These are phyloP conservation scores for Phocides pigmalion DNA, from an alignment of 1,140 invertebrate species.

Conservation along the genomic window DNA sequence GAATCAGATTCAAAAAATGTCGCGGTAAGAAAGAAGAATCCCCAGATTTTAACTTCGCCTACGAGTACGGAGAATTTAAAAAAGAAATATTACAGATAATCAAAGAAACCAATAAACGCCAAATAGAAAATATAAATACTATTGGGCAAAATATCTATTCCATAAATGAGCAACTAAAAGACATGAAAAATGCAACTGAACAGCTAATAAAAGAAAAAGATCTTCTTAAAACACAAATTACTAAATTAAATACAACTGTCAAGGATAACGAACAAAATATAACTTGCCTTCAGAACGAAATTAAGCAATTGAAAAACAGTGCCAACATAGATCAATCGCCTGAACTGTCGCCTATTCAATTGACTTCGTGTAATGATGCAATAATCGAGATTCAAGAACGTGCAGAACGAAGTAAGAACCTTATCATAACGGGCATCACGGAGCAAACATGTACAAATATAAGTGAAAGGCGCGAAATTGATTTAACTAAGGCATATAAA, in stretches of 20 bases:
- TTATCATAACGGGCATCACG: slow-evolving; percentile 6
- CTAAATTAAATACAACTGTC: not conserved
- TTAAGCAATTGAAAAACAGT: not conserved
- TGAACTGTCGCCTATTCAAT: too few species aligned
- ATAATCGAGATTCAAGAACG: not conserved
- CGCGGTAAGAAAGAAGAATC: too few species aligned
- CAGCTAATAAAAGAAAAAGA: slow-evolving; percentile 1
- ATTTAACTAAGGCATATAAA: not conserved
- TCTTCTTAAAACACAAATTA: not conserved
- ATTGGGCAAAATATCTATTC: not conserved
- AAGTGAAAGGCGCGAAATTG: not conserved
- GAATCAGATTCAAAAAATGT: too few species aligned
- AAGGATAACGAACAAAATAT: slow-evolving; percentile 6
- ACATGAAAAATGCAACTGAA: slow-evolving; percentile 13
- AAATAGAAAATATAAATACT: not conserved
- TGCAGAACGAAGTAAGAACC: slow-evolving; percentile 2
- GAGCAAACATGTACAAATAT: not conserved
- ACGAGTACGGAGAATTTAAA: too few species aligned
- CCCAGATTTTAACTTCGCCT: too few species aligned
- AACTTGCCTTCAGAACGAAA: not conserved
- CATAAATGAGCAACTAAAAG: slow-evolving; percentile 2
- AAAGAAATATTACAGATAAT: too few species aligned
- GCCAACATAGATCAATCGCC: not conserved
- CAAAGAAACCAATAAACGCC: not conserved
- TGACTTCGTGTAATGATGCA: too few species aligned